Evolutionary conservation across 1,140 invertebrate species (phyloP), one percentile per base, ranked within the genome.

Genomic region (Tyrophagus putrescentiae): DNA sequence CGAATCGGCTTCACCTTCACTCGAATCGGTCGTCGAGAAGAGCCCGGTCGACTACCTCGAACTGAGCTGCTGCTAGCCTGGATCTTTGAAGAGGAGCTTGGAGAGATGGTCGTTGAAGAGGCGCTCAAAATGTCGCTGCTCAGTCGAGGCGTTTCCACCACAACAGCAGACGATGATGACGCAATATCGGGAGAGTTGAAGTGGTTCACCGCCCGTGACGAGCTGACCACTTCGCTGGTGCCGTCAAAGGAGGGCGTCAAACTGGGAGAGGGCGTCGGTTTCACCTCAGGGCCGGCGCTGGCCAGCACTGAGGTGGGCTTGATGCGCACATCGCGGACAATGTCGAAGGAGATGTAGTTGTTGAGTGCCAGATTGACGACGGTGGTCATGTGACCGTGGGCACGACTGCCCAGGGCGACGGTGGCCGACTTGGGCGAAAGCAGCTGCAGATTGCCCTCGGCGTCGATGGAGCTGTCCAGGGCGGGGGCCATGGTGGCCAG

Each of bases 291-390:
- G 25, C 41, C 1, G 41, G 41, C 25, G 41, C 25, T 42, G 18
- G 41, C n/a, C 7, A 25, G 13, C 25, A 29, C 27, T 28, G 41
- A 57, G 9, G 57, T 62, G 18, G 32, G 23, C 84, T 75, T 68
- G 65, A 74, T 63, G 67, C 70, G 41, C 28, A 59, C 61, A 54
- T 67, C 66, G 11, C 23, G 54, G 1, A 67, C 31, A 32, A 65
- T 64, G 52, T 67, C 67, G 16, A 71, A 62, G 39, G 68, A 64
- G 21, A 70, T 60, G 7, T 70, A 60, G 4, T 68, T 70, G 29
- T 66, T 66, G 6, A 71, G 65, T 16, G 67, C 67, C 6, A 72
- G 60, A 64, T 71, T 71, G 11, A 72, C 67, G 58, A 68, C 65
- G 6, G 70, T 70, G 1, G 70, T 70, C n/a, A 67, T 60, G 5